Evolutionary conservation across 2,113 vertebrate genomes (phyloP).

Genomic region (Tachysurus vachellii): DNA sequence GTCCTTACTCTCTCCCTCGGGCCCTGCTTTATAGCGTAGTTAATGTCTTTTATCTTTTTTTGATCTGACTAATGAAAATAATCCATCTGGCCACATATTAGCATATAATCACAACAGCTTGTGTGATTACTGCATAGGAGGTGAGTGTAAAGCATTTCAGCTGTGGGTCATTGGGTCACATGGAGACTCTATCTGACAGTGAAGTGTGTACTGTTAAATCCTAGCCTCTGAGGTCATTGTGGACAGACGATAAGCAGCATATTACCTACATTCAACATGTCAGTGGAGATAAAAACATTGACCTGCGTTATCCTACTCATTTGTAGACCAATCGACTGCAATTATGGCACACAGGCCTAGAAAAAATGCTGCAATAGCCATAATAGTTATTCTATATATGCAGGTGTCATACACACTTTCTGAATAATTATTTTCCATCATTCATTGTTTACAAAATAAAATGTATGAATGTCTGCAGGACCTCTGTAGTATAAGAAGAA

Average conservation of each 20-base stretch:
- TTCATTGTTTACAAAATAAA: background rate
- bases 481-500: no score
- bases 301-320: slow-evolving; percentile 40
- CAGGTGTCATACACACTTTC: background rate
- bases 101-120: background rate
- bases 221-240: slow-evolving; percentile 24
- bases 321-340: slow-evolving; percentile 20
- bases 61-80: background rate
- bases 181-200: slow-evolving; percentile 13
- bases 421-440: background rate
- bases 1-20: background rate
- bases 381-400: background rate
- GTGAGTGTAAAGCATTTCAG: slow-evolving; percentile 4
- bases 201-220: slow-evolving; percentile 39
- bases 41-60: background rate
- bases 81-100: background rate
- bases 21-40: background rate
- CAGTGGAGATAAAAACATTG: slow-evolving; percentile 41
- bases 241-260: slow-evolving; percentile 41
- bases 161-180: background rate
- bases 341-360: background rate
- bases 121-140: background rate
- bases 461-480: no score
- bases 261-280: slow-evolving; percentile 42
- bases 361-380: background rate